A percentile compares a stretch with the other conserved stretches of the same genome.
Evolutionary conservation across 2,888 invertebrate genomes (phyloP).

Genomic region (Drosophila mimica): DNA sequence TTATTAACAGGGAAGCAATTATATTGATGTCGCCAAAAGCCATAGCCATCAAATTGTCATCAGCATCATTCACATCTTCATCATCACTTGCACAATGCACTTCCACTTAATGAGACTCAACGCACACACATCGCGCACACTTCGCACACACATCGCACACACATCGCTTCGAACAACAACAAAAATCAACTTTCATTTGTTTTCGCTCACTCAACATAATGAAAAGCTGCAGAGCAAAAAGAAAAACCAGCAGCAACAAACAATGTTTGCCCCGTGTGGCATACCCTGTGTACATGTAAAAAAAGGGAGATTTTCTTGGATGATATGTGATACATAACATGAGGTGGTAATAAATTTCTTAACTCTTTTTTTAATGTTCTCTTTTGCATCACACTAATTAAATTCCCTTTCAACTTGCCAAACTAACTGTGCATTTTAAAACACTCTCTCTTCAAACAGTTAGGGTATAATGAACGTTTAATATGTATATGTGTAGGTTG

Average conservation of each 20-base stretch:
- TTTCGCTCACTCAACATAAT: slow-evolving; percentile 77
- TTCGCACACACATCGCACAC: slow-evolving; percentile 9
- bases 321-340: not conserved
- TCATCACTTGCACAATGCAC: slow-evolving; percentile 66
- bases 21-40: slow-evolving; percentile 76
- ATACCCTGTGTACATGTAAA: slow-evolving; percentile 14
- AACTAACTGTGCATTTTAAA: not conserved
- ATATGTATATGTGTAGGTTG: slow-evolving; percentile 48
- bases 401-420: not conserved
- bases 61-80: slow-evolving; percentile 36
- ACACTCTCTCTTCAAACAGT: not conserved
- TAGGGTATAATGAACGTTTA: slow-evolving; percentile 51
- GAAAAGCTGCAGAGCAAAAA: slow-evolving; percentile 49
- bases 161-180: slow-evolving; percentile 30
- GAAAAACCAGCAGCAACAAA: slow-evolving; percentile 18
- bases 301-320: not conserved
- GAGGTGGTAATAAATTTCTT: not conserved
- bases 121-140: slow-evolving; percentile 36
- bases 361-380: not conserved
- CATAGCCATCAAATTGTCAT: slow-evolving; percentile 64
- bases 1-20: slow-evolving; percentile 75
- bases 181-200: slow-evolving; percentile 70
- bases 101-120: slow-evolving; percentile 71
- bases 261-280: not conserved
- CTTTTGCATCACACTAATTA: not conserved